Base-by-base conservation (phyloP, 1,140 invertebrate species). In the Marisa cornuarietis region DNA sequence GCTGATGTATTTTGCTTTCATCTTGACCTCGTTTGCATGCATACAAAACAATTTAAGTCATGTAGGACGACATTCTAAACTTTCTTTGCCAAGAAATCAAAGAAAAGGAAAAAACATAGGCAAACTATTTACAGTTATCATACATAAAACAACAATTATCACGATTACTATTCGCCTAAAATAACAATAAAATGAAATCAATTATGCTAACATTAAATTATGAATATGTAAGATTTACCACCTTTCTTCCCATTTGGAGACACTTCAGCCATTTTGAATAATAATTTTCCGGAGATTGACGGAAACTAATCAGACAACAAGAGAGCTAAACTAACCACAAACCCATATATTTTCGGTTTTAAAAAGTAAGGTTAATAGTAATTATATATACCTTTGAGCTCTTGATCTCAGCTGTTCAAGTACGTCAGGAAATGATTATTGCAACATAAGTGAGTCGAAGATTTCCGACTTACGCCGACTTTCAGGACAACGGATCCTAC, bases 131-230 rank as follows among this genome's bases (percentile, higher is more conserved):
- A 16, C 22, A 54, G 16, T 52, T n/a, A 8, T n/a, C 71, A 72
- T 72, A 24, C 13, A 16, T 54, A 54, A 49, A 72, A 72, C 69
- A 71, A 71, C 4, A 18, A 74, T n/a, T 58, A 11, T 24, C 54
- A 62, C 54, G 42, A 22, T 18, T 14, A 61, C 6, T 8, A 20
- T 74, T 61, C 52, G 54, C 54, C 54, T 58, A 58, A 22, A 62
- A 74, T 13, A 13, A 31, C 49, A 74, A 77, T 11, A 69, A 63
- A 77, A 77, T 68, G 61, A 68, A 77, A 77, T 77, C 76, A 77
- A 77, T 77, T 77, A 77, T 77, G 76, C 76, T 77, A 77, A 77
- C 76, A 77, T 77, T 77, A 77, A 77, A 77, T 77, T 77, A 77
- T 77, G 76, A 77, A 77, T 77, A 77, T 77, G 76, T 77, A 77